phyloP scores from a whole-genome alignment of 2,797 vertebrate genomes.

The Gadopsis marmoratus region DNA sequence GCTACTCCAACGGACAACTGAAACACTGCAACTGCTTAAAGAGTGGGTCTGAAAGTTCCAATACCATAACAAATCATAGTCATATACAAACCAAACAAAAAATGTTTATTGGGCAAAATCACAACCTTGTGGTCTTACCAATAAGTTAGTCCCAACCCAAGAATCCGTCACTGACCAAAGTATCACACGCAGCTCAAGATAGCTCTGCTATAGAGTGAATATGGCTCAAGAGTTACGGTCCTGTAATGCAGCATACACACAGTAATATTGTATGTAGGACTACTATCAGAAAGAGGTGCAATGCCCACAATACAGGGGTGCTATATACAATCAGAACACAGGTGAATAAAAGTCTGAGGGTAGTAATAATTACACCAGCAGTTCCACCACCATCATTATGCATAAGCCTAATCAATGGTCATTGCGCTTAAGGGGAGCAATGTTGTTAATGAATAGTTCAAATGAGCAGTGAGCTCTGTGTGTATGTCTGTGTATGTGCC shows the following conservation, averaged over 20 bases:
- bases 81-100: not conserved
- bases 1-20: not conserved
- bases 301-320: slow-evolving; percentile 1
- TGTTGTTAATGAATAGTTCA: slow-evolving; percentile 70
- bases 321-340: slow-evolving; percentile 13
- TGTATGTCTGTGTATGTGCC: slow-evolving; percentile 1
- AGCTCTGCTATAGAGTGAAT: not conserved
- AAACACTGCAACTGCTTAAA: not conserved
- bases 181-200: not conserved
- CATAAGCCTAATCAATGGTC: slow-evolving; percentile 75
- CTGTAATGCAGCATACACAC: not conserved
- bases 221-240: not conserved
- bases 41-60: not conserved
- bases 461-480: slow-evolving; percentile 48
- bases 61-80: not conserved
- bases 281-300: not conserved
- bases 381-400: slow-evolving; percentile 63
- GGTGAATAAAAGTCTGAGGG: slow-evolving; percentile 45
- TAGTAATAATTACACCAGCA: slow-evolving; percentile 64
- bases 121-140: not conserved
- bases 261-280: not conserved
- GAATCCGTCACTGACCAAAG: not conserved
- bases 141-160: not conserved
- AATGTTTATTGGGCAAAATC: not conserved
- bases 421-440: slow-evolving; percentile 65